phyloP scores from a whole-genome alignment of 1,140 invertebrate species.

The Hetaerina americana region DNA sequence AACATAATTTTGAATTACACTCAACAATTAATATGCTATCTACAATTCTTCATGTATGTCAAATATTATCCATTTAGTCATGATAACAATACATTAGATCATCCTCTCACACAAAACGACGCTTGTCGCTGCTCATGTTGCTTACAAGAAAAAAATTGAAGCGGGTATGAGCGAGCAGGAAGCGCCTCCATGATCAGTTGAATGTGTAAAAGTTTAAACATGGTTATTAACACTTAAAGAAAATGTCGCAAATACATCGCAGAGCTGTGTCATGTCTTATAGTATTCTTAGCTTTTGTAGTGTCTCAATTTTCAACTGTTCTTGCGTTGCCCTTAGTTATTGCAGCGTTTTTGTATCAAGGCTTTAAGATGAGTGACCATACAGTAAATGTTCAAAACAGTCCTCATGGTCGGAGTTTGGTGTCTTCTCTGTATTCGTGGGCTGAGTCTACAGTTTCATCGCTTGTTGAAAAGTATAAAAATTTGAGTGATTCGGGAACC shows the following conservation, averaged over 20 bases:
- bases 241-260: background rate
- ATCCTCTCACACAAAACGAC: too few relatives aligned
- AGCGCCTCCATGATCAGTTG: background rate
- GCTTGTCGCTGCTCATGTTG: too few relatives aligned
- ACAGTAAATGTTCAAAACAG: background rate
- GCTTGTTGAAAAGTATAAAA: background rate
- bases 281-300: background rate
- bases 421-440: background rate
- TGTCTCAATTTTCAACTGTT: background rate
- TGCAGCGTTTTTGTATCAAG: background rate
- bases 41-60: too few relatives aligned
- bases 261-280: background rate
- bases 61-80: too few relatives aligned
- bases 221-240: background rate
- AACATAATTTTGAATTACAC: too few relatives aligned
- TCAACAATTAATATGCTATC: too few relatives aligned
- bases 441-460: background rate
- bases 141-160: background rate
- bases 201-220: background rate
- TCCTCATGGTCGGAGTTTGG: background rate
- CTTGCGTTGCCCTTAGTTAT: background rate
- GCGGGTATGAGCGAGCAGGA: background rate
- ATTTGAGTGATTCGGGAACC: background rate
- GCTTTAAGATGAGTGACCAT: background rate
- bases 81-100: too few relatives aligned